Percentiles rank a stretch among this genome's conserved stretches.
These are phyloP conservation scores for Porites divaricata DNA, from an alignment of 92 coral and sea anemone species.

Conservation along the genomic window DNA sequence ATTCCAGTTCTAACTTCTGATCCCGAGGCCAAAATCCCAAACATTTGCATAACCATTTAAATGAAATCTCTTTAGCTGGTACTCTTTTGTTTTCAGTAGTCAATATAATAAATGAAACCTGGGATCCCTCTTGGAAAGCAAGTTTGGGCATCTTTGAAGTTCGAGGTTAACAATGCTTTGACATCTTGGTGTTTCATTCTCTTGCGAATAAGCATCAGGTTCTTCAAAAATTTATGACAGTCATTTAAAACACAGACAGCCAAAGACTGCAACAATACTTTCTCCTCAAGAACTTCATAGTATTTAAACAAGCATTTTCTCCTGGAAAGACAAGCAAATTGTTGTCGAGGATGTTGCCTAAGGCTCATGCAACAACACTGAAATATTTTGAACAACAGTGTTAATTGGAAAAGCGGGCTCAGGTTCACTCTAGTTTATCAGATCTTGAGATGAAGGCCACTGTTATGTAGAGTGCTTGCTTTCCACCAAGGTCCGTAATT, in stretches of 20 bases:
- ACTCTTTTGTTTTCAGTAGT: no score
- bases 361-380: background rate
- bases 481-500: constrained; percentile 77
- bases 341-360: background rate
- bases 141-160: no score
- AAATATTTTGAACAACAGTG: background rate
- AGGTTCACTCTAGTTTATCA: background rate
- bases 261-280: background rate
- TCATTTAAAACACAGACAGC: background rate
- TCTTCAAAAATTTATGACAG: background rate
- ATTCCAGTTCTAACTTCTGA: no score
- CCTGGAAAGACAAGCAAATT: background rate
- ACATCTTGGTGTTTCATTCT: background rate
- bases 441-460: background rate
- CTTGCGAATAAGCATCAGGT: background rate
- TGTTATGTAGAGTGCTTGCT: constrained; percentile 27
- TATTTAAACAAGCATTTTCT: background rate
- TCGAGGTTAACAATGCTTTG: background rate
- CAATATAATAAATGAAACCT: no score
- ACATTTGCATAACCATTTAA: no score
- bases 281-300: background rate
- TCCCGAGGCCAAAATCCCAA: no score
- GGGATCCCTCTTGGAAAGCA: no score
- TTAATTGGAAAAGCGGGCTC: background rate
- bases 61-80: no score